Evolutionary conservation across 1,140 invertebrate species (phyloP), one percentile per base, ranked within the genome.

Genomic region (Lasioglossum baleicum): DNA sequence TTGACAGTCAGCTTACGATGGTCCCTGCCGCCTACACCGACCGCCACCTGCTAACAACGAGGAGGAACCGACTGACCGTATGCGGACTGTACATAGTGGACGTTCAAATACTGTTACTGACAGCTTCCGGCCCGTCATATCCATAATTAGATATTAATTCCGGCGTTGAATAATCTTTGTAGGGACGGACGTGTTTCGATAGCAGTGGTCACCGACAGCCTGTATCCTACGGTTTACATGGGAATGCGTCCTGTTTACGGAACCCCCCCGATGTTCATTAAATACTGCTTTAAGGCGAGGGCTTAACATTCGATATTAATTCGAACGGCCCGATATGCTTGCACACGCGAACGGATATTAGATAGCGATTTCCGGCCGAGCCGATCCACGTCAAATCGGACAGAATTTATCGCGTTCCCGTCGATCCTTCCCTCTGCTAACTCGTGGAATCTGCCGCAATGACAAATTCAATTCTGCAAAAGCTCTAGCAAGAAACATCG

Each of bases 81-180:
- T 48, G 44, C 17, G n/a, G 20, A 44, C 20, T 61, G 64, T 44
- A 64, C 53, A 40, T 53, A 74, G 20, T 26, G 77, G 26, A 67
- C 71, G 56, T 22, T 22, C 77, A 42, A 80, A 74, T 74, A 80
- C 70, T 73, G 76, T 73, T 73, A 65, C 76, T 53, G 76, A 78
- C 76, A 73, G 76, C 76, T 78, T 78, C 76, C 69, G 44, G 35
- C 44, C 69, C 56, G 60, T 64, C 76, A 72, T 78, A 56, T 78
- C 48, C 69, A 72, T 78, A 73, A 78, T 78, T 78, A 78, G 76
- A 78, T 78, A 78, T 78, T 78, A 78, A 78, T 78, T 78, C 76
- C 44, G 48, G 48, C 48, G 69, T 51, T 65, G 69, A 78, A 78
- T 78, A 69, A 78, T 72, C 76, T 72, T 73, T 78, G 76, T 65